Evolutionary conservation across 2,888 invertebrate species (phyloP).

Genomic region (Leucoma salicis): DNA sequence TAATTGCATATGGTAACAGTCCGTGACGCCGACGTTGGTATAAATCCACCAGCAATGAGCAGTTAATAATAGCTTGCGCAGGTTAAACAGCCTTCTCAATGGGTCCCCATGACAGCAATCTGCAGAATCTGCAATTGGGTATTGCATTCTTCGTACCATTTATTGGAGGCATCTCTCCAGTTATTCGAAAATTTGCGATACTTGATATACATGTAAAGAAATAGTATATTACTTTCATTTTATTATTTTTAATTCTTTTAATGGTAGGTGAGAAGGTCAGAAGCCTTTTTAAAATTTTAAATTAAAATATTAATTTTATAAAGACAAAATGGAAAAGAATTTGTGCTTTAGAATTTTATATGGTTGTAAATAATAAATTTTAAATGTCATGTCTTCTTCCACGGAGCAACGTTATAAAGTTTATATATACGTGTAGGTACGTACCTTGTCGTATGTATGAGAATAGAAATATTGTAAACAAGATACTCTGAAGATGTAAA

Average conservation of each 20-base stretch:
- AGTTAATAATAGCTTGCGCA: conserved; percentile 72
- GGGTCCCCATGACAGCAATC: conserved; percentile 60
- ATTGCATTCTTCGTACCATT: conserved; percentile 59
- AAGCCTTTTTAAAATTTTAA: no score
- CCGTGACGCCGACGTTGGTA: conserved; percentile 67
- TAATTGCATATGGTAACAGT: conserved; percentile 71
- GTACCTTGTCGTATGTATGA: conserved; percentile 9
- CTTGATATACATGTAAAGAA: conserved; percentile 28
- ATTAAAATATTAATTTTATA: no score
- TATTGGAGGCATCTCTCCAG: conserved; percentile 33
- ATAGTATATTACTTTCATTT: no score
- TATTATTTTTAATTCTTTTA: no score
- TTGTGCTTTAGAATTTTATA: no score
- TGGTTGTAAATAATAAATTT: no score
- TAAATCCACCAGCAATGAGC: conserved; percentile 72
- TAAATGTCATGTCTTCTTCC: no score
- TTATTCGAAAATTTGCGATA: conserved; percentile 24
- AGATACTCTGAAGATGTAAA: conserved; percentile 47
- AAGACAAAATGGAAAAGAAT: no score
- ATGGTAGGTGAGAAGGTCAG: no score
- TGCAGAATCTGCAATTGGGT: conserved; percentile 61
- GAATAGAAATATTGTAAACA: conserved; percentile 37
- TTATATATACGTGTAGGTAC: no score
- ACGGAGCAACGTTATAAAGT: no score
- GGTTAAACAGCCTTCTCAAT: conserved; percentile 61